These are phyloP conservation scores for Mionectes olivaceus DNA, from an alignment of 2,797 vertebrate genomes.

Conservation along the genomic window DNA sequence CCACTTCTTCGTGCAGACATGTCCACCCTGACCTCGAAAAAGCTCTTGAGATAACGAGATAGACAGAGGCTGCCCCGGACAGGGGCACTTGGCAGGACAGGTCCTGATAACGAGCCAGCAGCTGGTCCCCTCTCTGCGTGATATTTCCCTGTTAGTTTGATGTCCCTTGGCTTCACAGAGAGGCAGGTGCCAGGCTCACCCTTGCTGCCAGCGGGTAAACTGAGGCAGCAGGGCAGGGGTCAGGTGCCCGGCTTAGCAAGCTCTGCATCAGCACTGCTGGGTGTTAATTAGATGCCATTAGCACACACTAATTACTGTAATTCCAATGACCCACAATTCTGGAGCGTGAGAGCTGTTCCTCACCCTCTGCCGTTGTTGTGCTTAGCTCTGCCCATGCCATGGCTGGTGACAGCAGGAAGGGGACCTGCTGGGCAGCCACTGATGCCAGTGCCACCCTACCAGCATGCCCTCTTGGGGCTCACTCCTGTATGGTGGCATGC, in stretches of 20 bases:
- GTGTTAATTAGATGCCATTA: slow-evolving; percentile 58
- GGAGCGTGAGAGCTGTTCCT: slow-evolving; percentile 14
- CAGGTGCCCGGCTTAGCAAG: slow-evolving; percentile 9
- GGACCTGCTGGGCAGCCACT: accelerated
- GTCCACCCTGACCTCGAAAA: background rate
- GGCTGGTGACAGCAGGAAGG: background rate
- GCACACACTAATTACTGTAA: slow-evolving; percentile 59
- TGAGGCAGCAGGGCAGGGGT: slow-evolving; percentile 35
- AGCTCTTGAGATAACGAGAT: slow-evolving; percentile 42
- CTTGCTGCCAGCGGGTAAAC: slow-evolving; percentile 13
- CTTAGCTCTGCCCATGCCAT: background rate
- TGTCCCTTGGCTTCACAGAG: background rate
- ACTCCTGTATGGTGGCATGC: background rate
- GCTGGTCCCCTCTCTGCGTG: background rate
- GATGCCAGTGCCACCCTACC: background rate
- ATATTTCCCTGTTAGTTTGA: background rate
- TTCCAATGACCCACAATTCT: slow-evolving; percentile 55
- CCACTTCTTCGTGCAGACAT: background rate
- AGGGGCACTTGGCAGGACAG: background rate
- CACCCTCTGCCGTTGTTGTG: background rate
- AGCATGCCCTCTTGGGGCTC: background rate
- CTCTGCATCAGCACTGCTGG: background rate
- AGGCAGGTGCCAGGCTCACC: background rate
- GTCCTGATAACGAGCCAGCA: background rate
- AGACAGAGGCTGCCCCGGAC: background rate